Base-by-base conservation (phyloP, 37 sponge, comb jelly and placozoan genomes). In the Ephydatia muelleri region DNA sequence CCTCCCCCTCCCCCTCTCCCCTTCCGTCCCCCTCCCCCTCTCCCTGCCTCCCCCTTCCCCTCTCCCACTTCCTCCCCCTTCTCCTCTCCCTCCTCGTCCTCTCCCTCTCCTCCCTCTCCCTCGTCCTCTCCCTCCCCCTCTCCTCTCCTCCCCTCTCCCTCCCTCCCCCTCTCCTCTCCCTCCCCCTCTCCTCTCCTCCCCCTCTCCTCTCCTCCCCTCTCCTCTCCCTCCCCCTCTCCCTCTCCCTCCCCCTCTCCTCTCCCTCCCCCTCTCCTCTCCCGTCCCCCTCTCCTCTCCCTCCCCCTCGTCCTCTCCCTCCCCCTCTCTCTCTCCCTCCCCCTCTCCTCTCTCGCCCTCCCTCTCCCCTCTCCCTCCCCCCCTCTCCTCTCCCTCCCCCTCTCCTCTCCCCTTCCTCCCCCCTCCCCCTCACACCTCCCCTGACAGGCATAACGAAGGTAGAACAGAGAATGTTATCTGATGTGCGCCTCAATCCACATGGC, bases 61-160 rank as follows among this genome's bases (percentile, higher is more conserved):
- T 21, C 66, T 65, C 19, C 66, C 66, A 21, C 66, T 65, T 14
- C 66, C 21, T 14, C 19, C 21, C 14, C 66, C 21, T 31, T 70
- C 12, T 70, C 71, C 12, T 70, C 28, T 19, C n/a, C 25, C 11
- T 31, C n/a, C 25, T 21, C 19, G 5, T 65, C 21, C 75, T 35
- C 75, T 35, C 75, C 75, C 75, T 73, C 75, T 37, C 31, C 75
- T 3, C 34, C 75, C 75, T 73, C 75, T 73, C 75, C 75, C 31
- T 73, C 75, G 23, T 73, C 34, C 12, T 3, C 35, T 3, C 75
- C 31, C 34, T 37, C 75, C 5, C 34, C 8, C 3, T 37, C 34
- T 3, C 3, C 34, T 25, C 30, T 11, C 35, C 34, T 11, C 35
- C 31, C 35, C 75, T 29, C 35, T 22, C 66, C 66, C 66, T 65